Conservation (phyloP, 2,888 invertebrate species). For the Tholera decimalis region DNA sequence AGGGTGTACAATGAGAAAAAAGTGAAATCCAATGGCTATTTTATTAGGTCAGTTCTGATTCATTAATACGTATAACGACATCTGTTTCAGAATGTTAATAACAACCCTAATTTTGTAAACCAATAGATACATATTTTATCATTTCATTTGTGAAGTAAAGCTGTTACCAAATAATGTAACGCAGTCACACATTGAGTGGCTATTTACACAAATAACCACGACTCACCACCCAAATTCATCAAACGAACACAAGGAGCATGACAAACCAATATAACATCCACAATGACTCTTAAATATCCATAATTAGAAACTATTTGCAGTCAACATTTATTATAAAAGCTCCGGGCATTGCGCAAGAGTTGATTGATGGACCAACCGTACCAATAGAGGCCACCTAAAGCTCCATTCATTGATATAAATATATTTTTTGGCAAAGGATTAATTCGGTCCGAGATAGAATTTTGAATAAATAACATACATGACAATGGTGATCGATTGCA, state of each 20-base stretch:
- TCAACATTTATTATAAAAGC: constrained; percentile 81
- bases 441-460: constrained; percentile 76
- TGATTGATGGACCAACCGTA: constrained; percentile 82
- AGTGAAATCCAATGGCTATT: too few species aligned
- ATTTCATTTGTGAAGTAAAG: constrained; percentile 9
- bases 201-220: constrained; percentile 42
- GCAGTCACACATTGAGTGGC: constrained; percentile 11
- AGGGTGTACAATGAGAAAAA: too few species aligned
- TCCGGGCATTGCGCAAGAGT: constrained; percentile 81
- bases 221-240: constrained; percentile 71
- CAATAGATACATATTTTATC: too few species aligned
- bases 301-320: constrained; percentile 89
- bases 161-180: constrained; percentile 8
- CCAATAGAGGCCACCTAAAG: constrained; percentile 68
- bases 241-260: constrained; percentile 73
- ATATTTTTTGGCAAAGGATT: constrained; percentile 82
- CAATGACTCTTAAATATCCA: constrained; percentile 88
- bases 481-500: constrained; percentile 73
- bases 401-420: constrained; percentile 77
- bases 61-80: neutral
- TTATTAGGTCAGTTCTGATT: too few species aligned
- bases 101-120: neutral
- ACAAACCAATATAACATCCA: constrained; percentile 75
- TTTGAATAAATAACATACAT: constrained; percentile 70
- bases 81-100: neutral